Conservation (phyloP, 2,797 vertebrate species). For the Denticeps clupeoides region DNA sequence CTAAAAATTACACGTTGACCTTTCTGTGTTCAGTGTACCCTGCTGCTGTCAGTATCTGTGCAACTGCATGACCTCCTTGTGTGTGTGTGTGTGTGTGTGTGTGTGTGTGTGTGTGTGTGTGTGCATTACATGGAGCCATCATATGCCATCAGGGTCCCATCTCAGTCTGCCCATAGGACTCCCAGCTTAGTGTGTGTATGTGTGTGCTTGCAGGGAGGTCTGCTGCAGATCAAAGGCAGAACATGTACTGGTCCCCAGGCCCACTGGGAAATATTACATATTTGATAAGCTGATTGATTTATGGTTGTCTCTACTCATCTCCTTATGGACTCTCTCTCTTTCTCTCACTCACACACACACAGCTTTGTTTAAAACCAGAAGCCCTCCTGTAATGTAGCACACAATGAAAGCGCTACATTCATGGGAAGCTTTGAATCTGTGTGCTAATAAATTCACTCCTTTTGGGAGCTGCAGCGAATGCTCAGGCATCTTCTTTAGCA, state of each 20-base stretch:
- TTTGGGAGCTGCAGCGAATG: too few species aligned
- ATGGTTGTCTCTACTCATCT: slow-evolving; percentile 1
- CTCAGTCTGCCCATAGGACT: too few species aligned
- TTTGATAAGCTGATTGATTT: slow-evolving; percentile 3
- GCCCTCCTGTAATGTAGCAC: too few species aligned
- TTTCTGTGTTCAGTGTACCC: too few species aligned
- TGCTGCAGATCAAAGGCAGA: slow-evolving; percentile 26
- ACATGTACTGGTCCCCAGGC: slow-evolving; percentile 28
- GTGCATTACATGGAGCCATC: neutral
- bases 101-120: neutral
- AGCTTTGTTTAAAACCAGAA: too few species aligned
- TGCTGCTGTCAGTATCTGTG: neutral
- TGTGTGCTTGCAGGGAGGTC: neutral
- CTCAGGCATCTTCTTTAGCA: too few species aligned
- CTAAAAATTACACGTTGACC: too few species aligned
- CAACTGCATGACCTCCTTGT: neutral
- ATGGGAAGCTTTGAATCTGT: too few species aligned
- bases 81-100: neutral
- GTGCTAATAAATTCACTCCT: too few species aligned
- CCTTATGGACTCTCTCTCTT: neutral
- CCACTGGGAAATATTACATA: slow-evolving; percentile 11
- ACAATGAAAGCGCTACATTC: too few species aligned
- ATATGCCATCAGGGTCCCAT: neutral
- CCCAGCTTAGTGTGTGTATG: slow-evolving; percentile 32
- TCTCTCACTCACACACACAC: neutral